phyloP scores from a whole-genome alignment of 2,797 vertebrate species.

The Sebastes minor region DNA sequence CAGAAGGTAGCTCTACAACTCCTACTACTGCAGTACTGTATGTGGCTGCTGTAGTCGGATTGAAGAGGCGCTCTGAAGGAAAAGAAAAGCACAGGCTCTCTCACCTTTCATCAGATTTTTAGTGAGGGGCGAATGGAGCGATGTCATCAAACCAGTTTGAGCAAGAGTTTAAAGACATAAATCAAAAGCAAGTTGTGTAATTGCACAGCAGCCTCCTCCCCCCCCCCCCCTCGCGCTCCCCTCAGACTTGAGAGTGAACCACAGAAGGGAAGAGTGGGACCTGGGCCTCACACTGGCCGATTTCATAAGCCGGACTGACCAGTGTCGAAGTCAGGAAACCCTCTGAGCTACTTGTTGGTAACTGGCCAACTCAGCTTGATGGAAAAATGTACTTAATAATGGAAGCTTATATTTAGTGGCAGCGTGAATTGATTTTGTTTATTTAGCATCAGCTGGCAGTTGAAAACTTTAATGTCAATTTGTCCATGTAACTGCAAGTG shows the following conservation, averaged over 20 bases:
- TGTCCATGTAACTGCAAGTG: background rate
- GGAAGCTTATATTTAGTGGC: constrained; percentile 43
- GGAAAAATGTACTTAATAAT: constrained; percentile 62
- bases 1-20: background rate
- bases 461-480: background rate
- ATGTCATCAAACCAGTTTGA: constrained; percentile 72
- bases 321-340: constrained; percentile 59
- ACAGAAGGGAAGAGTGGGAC: constrained; percentile 69
- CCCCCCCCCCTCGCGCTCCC: constrained; percentile 24
- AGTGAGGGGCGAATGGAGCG: constrained; percentile 35
- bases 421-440: constrained; percentile 26
- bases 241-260: constrained; percentile 64
- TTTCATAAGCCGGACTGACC: constrained; percentile 69
- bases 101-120: constrained; percentile 49
- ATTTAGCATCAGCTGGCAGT: background rate
- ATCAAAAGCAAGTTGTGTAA: constrained; percentile 80
- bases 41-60: background rate
- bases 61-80: background rate
- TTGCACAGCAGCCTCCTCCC: constrained; percentile 28
- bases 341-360: constrained; percentile 62
- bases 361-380: constrained; percentile 61
- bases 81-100: background rate
- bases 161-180: constrained; percentile 62
- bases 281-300: constrained; percentile 69
- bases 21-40: background rate